A percentile compares a stretch with the other conserved stretches of the same genome.
phyloP scores from a whole-genome alignment of 2,888 invertebrate genomes.

The Geotrupes spiniger region DNA sequence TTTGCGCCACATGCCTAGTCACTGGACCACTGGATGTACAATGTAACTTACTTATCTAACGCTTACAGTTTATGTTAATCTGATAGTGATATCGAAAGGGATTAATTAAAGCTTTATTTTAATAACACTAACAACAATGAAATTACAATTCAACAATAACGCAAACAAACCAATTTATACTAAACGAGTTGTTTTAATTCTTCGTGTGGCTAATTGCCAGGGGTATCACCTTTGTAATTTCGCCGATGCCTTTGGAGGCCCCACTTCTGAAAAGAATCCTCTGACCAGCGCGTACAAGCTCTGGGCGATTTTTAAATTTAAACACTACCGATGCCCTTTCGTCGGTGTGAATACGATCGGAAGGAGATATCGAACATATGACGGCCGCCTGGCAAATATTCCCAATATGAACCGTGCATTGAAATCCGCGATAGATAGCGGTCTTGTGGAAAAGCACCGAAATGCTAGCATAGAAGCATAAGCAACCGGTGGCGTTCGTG shows the following conservation, averaged over 20 bases:
- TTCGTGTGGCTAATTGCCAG: constrained; percentile 12
- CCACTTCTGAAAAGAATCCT: constrained; percentile 82
- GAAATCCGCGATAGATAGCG: constrained; percentile 78
- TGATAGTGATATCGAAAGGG: no score
- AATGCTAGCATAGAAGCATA: constrained; percentile 73
- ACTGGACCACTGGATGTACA: no score
- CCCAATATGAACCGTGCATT: constrained; percentile 93
- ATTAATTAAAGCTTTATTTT: no score
- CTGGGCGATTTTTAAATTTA: constrained; percentile 85
- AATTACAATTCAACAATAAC: no score
- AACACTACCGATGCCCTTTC: constrained; percentile 85
- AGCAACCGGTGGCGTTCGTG: constrained; percentile 45
- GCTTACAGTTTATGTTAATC: no score
- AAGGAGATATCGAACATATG: constrained; percentile 71
- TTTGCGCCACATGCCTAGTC: no score
- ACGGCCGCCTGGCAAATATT: constrained; percentile 93
- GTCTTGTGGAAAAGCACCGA: constrained; percentile 86
- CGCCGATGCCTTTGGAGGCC: constrained; percentile 81
- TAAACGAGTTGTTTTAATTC: no score
- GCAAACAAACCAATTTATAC: no score
- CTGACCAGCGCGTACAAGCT: constrained; percentile 78
- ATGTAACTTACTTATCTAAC: no score
- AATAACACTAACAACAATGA: no score
- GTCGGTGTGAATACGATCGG: constrained; percentile 71
- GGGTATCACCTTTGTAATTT: constrained; percentile 74